Evolutionary conservation across 37 sponge, comb jelly and placozoan genomes (phyloP), one percentile per base, ranked within the genome.

Genomic region (Dysidea cf. avara): DNA sequence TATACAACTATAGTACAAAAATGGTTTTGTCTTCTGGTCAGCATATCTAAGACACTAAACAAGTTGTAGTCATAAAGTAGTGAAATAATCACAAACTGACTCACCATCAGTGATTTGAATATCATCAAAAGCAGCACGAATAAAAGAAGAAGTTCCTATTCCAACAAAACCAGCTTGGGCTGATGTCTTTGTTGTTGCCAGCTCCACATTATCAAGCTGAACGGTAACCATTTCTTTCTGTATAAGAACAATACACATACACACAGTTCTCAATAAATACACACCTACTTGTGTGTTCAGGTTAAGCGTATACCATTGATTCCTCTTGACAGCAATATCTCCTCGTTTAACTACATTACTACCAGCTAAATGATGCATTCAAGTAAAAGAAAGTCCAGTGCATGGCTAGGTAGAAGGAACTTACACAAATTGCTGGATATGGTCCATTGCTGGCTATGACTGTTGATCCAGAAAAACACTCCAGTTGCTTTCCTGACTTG

Each of bases 391-490:
- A 20, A 25, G 1, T 16, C 7, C 7, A 14, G 31, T 28, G 46
- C 46, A 24, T 14, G 2, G 26, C 11, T 51, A 29, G 14, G 38
- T n/a, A n/a, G n/a, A n/a, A 69, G 48, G 34, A 33, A 38, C 77
- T 33, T 50, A 90, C 91, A 78, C 20, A 90, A 40, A 60, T 90
- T 78, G 39, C 64, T 49, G 13, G 82, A 69, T n/a, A 81, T 29
- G 1, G 32, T 57, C 74, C 77, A 86, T 21, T 47, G 48, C 29
- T 33, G 28, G 82, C 6, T 40, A 7, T 29, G 29, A 17, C 71
- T 20, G 43, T 55, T 59, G 18, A 90, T 58, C 82, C 82, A 76
- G 69, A 86, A 74, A 68, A 79, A 81, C 55, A 90, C 54, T 29
- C 91, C 91, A 18, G 20, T 57, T 16, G 92, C 79, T 20, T 20